Evolutionary conservation across 1,140 invertebrate species (phyloP), one percentile per base, ranked within the genome.

Genomic region (Ladona fulva): DNA sequence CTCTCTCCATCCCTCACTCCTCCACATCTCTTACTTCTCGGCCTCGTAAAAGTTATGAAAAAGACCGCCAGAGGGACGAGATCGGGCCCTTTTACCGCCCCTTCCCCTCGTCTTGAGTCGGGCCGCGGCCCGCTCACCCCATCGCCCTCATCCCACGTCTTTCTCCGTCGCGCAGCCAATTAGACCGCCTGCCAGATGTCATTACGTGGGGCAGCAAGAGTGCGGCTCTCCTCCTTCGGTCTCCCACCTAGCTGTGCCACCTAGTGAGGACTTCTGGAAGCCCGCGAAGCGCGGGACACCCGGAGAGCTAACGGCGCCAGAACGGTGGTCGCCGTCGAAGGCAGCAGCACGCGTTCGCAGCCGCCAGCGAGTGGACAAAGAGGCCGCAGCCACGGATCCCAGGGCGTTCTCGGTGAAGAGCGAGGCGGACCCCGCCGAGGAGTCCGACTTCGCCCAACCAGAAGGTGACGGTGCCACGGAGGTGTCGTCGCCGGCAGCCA

Each of bases 361-460:
- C 44, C 44, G 44, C 44, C 10, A 52, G 44, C 44, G 44, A 52
- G 44, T 19, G 52, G 52, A 22, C 52, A 66, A 22, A 66, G 52
- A 66, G 52, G 52, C 52, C 14, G 52, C 52, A 16, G 52, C 52
- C 52, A 66, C 52, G 52, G 52, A 66, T 66, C 52, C 52, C 16
- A 66, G 52, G 52, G n/a, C 52, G 52, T 66, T 66, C 52, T 16
- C 52, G 52, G 52, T 66, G 52, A 66, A 66, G 52, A 66, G 52
- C 52, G 52, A 66, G 52, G 52, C 52, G 52, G 52, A 66, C 52
- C 52, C 52, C 52, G 52, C n/a, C 12, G 52, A 66, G 52, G 52
- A 66, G 52, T 66, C 52, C 52, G 52, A 66, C 52, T 66, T 66
- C 52, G 52, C 52, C 29, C 29, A 37, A 37, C 29, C 29, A 37